Conservation (phyloP, 1,140 invertebrate genomes). For the Danaus melanippus region DNA sequence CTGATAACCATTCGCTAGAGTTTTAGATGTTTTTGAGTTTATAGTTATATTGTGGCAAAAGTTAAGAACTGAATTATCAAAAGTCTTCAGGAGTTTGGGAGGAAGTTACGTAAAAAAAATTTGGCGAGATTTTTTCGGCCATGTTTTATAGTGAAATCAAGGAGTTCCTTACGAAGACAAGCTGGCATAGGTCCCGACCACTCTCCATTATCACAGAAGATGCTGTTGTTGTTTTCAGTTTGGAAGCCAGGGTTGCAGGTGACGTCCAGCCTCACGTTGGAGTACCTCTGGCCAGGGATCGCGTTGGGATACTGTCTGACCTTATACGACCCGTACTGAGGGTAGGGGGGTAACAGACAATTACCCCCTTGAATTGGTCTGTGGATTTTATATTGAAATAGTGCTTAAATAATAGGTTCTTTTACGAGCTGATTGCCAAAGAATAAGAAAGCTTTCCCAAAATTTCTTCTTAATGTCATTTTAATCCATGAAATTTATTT, state of each 20-base stretch:
- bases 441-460: too few species aligned
- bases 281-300: conserved; percentile 21
- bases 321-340: conserved; percentile 28
- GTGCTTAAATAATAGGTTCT: too few species aligned
- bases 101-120: too few species aligned
- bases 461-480: too few species aligned
- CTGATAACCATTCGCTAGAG: too few species aligned
- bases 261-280: conserved; percentile 21
- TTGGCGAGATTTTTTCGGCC: too few species aligned
- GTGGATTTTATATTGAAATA: background rate
- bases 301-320: conserved; percentile 18
- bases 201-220: conserved; percentile 25
- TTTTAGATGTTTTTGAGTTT: too few species aligned
- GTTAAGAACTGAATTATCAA: too few species aligned
- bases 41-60: background rate
- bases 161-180: conserved; percentile 47
- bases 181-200: conserved; percentile 27
- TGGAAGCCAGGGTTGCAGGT: conserved; percentile 29
- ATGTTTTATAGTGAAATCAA: too few species aligned
- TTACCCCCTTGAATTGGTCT: conserved; percentile 14
- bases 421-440: too few species aligned
- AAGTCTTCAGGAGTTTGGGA: too few species aligned
- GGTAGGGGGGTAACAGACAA: conserved; percentile 35
- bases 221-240: conserved; percentile 5
- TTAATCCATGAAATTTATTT: too few species aligned